Evolutionary conservation across 2,113 vertebrate species (phyloP), one percentile per base, ranked within the genome.

Genomic region (Leucopsar rothschildi): DNA sequence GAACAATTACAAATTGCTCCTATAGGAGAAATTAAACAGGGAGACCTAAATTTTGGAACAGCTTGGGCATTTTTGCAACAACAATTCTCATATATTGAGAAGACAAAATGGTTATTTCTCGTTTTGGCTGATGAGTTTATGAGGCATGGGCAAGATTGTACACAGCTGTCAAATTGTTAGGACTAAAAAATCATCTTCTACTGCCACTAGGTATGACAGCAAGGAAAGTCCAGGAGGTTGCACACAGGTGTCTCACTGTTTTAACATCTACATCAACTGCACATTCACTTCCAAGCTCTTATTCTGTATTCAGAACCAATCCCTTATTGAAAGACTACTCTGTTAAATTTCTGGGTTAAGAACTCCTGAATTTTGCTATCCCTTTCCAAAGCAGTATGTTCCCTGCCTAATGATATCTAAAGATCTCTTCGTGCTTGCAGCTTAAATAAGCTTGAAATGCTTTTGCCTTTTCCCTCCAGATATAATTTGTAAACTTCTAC

Each of bases 351-450:
- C 40, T 72, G 50, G 71, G 39, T 68, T 75, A 95, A 90, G 33
- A 86, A 33, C 49, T 93, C 55, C 68, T 78, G 71, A 96, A 65
- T 64, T 85, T 93, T 75, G 55, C 59, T 93, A 94, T 55, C 17
- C 64, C 44, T 92, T 95, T 73, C 22, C 68, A 61, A 82, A 84
- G 45, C 49, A 95, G 37, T 20, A 61, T 61, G 57, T 45, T 90
- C 49, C 12, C 79, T 91, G 66, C 44, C 53, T 63, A 92, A 50
- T 76, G 4, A 57, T 83, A 87, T 27, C 63, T 86, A 83, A 83
- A 84, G 93, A 86, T 68, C 37, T 31, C 4, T 91, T 66, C 82
- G 70, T 63, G 64, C 24, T 73, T 92, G 57, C 39, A 84, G 39
- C 33, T 85, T 33, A 65, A 87, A 24, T 53, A 93, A 82, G 73